Percentiles rank a stretch among this genome's conserved stretches.
phyloP scores from a whole-genome alignment of 2,888 invertebrate genomes.

The Strigamia transsilvanica region DNA sequence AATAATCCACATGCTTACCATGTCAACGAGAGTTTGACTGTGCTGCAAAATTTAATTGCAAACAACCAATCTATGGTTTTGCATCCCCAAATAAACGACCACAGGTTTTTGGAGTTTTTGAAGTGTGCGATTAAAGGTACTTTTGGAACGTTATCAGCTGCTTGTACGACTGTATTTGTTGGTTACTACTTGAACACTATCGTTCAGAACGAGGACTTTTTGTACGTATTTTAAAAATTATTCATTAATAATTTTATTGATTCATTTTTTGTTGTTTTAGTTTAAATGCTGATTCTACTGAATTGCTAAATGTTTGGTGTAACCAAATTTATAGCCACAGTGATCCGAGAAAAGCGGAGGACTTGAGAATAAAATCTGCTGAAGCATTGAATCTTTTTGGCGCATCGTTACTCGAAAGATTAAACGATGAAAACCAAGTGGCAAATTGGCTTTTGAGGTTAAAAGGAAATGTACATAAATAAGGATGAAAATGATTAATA shows the following conservation, averaged over 20 bases:
- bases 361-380: constrained; percentile 37
- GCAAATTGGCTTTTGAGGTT: not conserved
- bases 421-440: not conserved
- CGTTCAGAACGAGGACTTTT: not conserved
- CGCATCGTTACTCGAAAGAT: not conserved
- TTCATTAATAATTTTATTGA: not conserved
- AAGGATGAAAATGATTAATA: not conserved
- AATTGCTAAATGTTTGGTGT: not conserved
- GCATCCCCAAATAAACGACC: not conserved
- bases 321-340: not conserved
- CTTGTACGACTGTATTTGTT: not conserved
- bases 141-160: not conserved
- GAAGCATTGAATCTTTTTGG: constrained; percentile 28
- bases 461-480: not conserved
- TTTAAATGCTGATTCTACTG: not conserved
- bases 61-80: not conserved
- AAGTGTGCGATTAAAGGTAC: not conserved
- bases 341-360: constrained; percentile 20
- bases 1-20: constrained; percentile 5
- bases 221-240: not conserved
- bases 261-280: not conserved
- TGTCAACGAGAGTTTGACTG: not conserved
- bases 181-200: not conserved
- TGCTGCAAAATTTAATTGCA: not conserved
- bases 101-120: not conserved